Evolutionary conservation across 92 coral and sea anemone species (phyloP).

Genomic region (Siderastrea radians): DNA sequence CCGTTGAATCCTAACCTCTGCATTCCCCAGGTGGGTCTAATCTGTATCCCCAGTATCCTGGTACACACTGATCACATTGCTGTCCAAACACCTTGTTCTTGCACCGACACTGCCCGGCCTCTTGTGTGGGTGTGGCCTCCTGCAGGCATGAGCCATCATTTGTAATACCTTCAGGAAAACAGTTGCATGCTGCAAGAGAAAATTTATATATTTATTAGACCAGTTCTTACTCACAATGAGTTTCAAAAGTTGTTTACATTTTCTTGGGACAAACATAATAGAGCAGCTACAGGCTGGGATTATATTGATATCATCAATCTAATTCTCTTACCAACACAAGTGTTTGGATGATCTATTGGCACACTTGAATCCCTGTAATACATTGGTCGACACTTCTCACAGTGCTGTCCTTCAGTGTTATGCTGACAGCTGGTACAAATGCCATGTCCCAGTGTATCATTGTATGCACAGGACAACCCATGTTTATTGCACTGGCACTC

Average conservation of each 20-base stretch:
- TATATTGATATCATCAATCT: neutral
- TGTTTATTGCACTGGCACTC: conserved; percentile 90
- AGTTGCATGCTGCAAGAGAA: conserved; percentile 80
- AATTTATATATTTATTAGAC: neutral
- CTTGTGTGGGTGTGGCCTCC: conserved; percentile 58
- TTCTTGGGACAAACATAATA: too few species aligned
- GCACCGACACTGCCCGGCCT: conserved; percentile 86
- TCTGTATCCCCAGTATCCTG: conserved; percentile 93
- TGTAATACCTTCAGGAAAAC: conserved; percentile 84
- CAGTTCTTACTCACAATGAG: too few species aligned
- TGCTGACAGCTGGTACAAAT: conserved; percentile 77
- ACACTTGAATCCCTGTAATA: conserved; percentile 76
- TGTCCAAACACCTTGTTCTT: conserved; percentile 90
- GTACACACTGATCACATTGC: conserved; percentile 82
- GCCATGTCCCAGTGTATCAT: conserved; percentile 77
- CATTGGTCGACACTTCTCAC: conserved; percentile 78
- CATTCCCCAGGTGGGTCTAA: conserved; percentile 84
- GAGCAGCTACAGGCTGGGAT: too few species aligned
- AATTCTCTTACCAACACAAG: conserved; percentile 75
- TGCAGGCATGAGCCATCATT: conserved; percentile 81
- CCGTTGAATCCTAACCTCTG: conserved; percentile 52
- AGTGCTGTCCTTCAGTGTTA: conserved; percentile 85
- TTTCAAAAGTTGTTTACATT: too few species aligned
- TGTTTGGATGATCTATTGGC: conserved; percentile 62
- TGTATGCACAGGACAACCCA: conserved; percentile 80